phyloP scores from a whole-genome alignment of 2,113 vertebrate species.

The Cochlearius cochlearius region DNA sequence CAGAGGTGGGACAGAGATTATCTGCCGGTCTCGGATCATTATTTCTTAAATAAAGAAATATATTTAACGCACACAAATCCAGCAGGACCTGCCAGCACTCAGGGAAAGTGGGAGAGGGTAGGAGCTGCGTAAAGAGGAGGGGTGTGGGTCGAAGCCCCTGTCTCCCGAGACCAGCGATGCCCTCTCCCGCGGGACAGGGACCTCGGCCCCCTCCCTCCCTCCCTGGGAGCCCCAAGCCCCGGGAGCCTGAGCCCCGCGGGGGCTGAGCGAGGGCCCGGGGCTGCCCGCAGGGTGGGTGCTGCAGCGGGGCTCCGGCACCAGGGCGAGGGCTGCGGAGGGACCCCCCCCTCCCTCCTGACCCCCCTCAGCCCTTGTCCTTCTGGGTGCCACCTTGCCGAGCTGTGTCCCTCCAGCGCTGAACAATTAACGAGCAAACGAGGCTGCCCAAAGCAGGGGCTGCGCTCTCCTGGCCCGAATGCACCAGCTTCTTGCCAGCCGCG shows the following conservation, averaged over 20 bases:
- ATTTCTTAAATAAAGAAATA: neutral
- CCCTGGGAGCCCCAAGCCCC: neutral
- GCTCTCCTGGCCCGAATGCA: neutral
- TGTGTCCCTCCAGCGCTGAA: neutral
- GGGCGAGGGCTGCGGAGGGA: neutral
- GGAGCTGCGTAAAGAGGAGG: neutral
- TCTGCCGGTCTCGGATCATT: neutral
- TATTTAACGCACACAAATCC: neutral
- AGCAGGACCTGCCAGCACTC: neutral
- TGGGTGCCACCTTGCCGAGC: neutral
- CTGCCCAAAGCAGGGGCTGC: neutral
- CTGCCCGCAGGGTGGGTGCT: neutral
- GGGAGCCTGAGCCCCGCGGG: too few species aligned
- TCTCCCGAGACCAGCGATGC: neutral
- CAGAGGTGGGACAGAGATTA: neutral
- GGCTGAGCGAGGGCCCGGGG: neutral
- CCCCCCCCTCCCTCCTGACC: too few species aligned
- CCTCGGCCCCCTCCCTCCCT: too few species aligned
- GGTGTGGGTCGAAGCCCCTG: neutral
- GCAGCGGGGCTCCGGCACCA: accelerated
- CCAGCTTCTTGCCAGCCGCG: accelerated
- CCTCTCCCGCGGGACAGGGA: accelerated
- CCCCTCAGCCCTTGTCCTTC: neutral
- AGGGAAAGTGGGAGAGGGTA: neutral
- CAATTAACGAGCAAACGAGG: too few species aligned